Percentiles rank a stretch among this genome's conserved stretches.
Evolutionary conservation across 2,113 vertebrate species (phyloP).

Genomic region (Lagopus leucura): DNA sequence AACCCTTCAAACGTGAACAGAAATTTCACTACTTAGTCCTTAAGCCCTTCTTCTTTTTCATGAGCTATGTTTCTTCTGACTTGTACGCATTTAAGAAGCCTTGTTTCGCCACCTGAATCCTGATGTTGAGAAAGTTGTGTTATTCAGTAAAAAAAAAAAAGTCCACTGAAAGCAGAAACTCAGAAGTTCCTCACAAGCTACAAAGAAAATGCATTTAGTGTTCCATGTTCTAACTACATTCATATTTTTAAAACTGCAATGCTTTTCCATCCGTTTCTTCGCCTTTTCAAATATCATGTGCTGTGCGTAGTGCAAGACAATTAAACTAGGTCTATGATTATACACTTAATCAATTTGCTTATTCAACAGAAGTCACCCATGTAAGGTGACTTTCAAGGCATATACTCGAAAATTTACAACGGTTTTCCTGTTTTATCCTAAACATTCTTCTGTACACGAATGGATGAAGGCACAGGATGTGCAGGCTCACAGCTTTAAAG

Average conservation of each 20-base stretch:
- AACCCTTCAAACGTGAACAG: background rate
- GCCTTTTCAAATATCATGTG: background rate
- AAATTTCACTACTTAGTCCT: background rate
- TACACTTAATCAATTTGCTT: conserved; percentile 24
- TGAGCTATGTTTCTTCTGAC: conserved; percentile 36
- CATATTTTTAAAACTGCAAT: background rate
- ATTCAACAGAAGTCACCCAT: background rate
- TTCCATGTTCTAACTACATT: background rate
- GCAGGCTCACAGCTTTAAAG: conserved; percentile 82
- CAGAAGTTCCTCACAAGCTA: conserved; percentile 37
- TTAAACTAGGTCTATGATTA: conserved; percentile 39
- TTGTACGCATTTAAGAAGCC: background rate
- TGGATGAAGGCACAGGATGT: conserved; percentile 77
- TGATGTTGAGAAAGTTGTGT: conserved; percentile 39
- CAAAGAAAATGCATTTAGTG: conserved; percentile 53
- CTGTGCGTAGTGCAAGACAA: background rate
- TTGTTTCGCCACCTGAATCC: conserved; percentile 32
- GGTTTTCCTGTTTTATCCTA: conserved; percentile 64
- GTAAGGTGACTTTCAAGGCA: conserved; percentile 66
- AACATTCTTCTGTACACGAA: conserved; percentile 55
- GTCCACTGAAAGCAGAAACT: background rate
- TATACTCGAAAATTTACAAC: conserved; percentile 99
- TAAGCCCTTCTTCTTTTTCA: background rate
- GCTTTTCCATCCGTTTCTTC: conserved; percentile 9
- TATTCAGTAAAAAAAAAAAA: background rate